A percentile compares a stretch with the other conserved stretches of the same genome.
Conservation (phyloP, 1,140 invertebrate species). For the Paraescarpia echinospica region DNA sequence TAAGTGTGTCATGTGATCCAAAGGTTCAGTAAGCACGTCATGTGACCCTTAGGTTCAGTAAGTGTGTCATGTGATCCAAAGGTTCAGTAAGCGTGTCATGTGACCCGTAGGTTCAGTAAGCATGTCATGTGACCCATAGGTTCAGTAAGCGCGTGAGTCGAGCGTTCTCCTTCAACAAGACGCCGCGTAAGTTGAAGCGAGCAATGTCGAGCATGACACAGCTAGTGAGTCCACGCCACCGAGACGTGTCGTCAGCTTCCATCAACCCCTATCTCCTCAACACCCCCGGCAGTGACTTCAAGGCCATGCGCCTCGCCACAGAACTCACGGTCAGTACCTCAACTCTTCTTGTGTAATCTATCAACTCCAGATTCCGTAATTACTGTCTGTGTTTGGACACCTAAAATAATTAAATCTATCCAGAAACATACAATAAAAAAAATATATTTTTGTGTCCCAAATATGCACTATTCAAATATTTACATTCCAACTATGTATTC, state of each 20-base stretch:
- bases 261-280: neutral
- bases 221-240: slow-evolving; percentile 42
- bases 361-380: too few species aligned
- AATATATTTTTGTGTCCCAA: too few species aligned
- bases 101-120: slow-evolving; percentile 62
- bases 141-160: slow-evolving; percentile 78
- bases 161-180: slow-evolving; percentile 92
- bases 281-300: slow-evolving; percentile 28
- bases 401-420: too few species aligned
- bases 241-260: slow-evolving; percentile 26
- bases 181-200: slow-evolving; percentile 87
- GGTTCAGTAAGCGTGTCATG: too few species aligned
- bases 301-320: slow-evolving; percentile 39
- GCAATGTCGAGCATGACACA: slow-evolving; percentile 83
- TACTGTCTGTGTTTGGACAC: too few species aligned
- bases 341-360: neutral
- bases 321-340: slow-evolving; percentile 43
- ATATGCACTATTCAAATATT: too few species aligned
- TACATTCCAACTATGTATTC: too few species aligned
- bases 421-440: too few species aligned
- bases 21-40: too few species aligned
- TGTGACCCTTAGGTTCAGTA: neutral
- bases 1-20: slow-evolving; percentile 60
- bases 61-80: too few species aligned
- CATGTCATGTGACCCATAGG: slow-evolving; percentile 62